Evolutionary conservation across 1,140 invertebrate species (phyloP).

Genomic region (Drosophila navojoa): DNA sequence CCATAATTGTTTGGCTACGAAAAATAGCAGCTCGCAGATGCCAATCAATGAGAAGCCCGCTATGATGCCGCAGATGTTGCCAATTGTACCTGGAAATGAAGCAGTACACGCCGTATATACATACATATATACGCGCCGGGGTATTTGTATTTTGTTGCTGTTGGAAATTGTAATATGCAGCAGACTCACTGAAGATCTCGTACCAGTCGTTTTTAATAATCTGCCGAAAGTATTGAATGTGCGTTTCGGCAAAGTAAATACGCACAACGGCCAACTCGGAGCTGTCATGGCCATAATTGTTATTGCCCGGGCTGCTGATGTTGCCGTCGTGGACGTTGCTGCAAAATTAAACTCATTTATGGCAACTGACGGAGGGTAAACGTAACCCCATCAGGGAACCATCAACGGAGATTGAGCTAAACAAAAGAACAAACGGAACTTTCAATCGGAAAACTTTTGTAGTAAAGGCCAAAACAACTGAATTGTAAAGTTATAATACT

Average conservation of each 20-base stretch:
- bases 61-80: conserved; percentile 81
- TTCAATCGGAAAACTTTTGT: conserved; percentile 1
- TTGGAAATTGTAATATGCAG: conserved; percentile 22
- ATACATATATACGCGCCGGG: background rate
- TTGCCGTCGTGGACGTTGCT: conserved; percentile 49
- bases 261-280: conserved; percentile 63
- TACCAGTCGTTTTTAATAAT: conserved; percentile 79
- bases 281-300: conserved; percentile 33
- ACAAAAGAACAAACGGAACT: background rate
- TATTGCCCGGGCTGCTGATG: conserved; percentile 31
- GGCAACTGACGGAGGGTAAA: conserved; percentile 32
- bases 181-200: conserved; percentile 74
- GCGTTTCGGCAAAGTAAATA: conserved; percentile 80
- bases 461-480: conserved; percentile 1
- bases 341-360: conserved; percentile 69
- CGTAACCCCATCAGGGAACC: conserved; percentile 3
- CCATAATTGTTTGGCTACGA: conserved; percentile 79
- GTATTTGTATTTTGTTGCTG: conserved; percentile 21
- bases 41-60: conserved; percentile 82
- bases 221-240: conserved; percentile 79
- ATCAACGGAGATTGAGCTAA: background rate
- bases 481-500: background rate
- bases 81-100: conserved; percentile 70
- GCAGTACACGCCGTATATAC: background rate
- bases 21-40: conserved; percentile 79